Base-by-base conservation (phyloP, 2,797 vertebrate species). In the Microctenopoma lineatum region DNA sequence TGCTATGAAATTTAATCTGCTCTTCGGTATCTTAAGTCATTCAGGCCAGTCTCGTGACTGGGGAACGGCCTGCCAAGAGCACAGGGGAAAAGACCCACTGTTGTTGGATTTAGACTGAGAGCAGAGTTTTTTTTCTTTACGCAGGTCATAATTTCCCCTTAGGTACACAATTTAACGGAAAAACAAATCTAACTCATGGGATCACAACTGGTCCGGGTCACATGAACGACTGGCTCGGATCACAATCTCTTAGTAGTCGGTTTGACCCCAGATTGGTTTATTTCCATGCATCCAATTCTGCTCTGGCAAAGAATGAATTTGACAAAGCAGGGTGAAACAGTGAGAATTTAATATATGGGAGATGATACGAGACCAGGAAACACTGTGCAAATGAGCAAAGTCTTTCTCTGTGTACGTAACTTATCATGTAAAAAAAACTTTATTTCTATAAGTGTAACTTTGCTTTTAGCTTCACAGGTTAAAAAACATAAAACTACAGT, bases 1-100 rank as follows among this genome's bases (percentile, higher is more conserved):
- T 75, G 53, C 74, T 67, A 64, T 77, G 59, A 85, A 83, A 89
- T 87, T 81, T 48, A 77, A 84, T 88, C 87, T 81, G 63, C 71
- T 80, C 50, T 53, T 78, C 70, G 42, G 32, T 56, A 81, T 86
- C 71, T 79, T 29, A 75, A 78, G 80, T 87, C 64, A 79, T 86
- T 79, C 67, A 48, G 75, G 59, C 47, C 59, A 66, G 53, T 77
- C 87, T 62, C 69, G 32, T 88, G 87, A 89, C 73, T 60, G 15
- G 5, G 75, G 66, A 53, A 68, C 65, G 70, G 62, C 53, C 52
- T 70, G 77, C 81, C 79, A 83, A 85, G 62, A 67, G 36, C 60
- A 65, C 46, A 59, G 41, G 63, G 65, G 39, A 63, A 79, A 75
- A 72, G 58, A 78, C 51, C 56, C 15, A 41, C 68, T 77, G 45